phyloP scores from a whole-genome alignment of 2,888 invertebrate species.

The Phalera bucephala region DNA sequence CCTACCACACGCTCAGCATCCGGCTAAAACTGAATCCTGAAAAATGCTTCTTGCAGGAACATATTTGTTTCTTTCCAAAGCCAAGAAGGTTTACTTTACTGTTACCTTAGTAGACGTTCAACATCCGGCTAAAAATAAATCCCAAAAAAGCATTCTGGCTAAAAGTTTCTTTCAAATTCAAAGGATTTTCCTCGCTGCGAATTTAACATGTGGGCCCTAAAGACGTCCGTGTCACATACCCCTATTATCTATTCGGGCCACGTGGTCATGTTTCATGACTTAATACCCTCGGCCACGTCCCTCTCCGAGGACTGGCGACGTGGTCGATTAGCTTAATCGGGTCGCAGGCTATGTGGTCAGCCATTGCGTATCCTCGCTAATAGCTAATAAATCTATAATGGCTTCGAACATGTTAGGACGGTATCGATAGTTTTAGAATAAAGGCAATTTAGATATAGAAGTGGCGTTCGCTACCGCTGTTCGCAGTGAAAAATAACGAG shows the following conservation, averaged over 20 bases:
- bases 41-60: no score
- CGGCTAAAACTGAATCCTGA: no score
- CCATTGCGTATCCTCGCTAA: conserved; percentile 28
- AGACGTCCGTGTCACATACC: conserved; percentile 12
- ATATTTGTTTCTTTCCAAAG: no score
- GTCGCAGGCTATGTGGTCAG: conserved; percentile 28
- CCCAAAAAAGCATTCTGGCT: no score
- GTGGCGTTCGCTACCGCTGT: no score
- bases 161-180: neutral
- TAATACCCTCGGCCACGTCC: conserved; percentile 37
- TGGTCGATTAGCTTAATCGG: conserved; percentile 46
- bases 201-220: conserved; percentile 8
- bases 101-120: no score
- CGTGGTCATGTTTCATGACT: conserved; percentile 41
- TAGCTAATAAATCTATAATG: conserved; percentile 36
- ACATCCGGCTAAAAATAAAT: no score
- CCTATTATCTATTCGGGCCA: conserved; percentile 38
- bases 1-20: no score
- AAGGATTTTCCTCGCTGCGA: neutral
- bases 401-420: conserved; percentile 4
- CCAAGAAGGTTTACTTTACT: no score
- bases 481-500: no score
- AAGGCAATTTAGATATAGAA: no score
- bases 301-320: conserved; percentile 31
- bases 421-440: neutral